Base-by-base conservation (phyloP, 1,140 invertebrate species). In the Bactericera cockerelli region DNA sequence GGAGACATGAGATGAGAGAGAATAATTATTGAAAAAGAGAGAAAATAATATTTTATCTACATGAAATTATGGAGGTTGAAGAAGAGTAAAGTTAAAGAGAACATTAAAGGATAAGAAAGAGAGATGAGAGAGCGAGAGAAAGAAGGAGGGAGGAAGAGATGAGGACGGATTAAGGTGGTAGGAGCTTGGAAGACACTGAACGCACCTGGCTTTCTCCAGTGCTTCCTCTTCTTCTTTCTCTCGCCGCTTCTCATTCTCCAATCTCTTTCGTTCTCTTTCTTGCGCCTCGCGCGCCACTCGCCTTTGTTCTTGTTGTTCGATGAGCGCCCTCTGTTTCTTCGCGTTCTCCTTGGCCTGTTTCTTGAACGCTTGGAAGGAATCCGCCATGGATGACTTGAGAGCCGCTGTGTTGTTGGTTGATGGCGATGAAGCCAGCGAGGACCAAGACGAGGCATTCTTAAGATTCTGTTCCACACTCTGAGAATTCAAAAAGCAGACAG, bases 331-430 rank as follows among this genome's bases (percentile, higher is more conserved):
- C 77, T 93, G 87, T 67, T 89, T 79, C 73, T 95, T 89, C 60
- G 85, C 83, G 70, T 96, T 94, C 72, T 96, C 91, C 72, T 91
- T 90, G 8, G 93, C 93, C 76, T 94, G 86, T 69, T 93, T 94
- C 69, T 90, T 90, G 71, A 96, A 98, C 63, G 84, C 83, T 74
- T 89, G 77, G 66, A 84, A 87, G 62, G 78, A 77, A 65, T 69
- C 67, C 16, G 82, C 72, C 63, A 75, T 67, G 55, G 65, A 61
- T 21, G 65, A 65, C 55, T 65, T 67, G 14, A 65, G 39, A 39
- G 66, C 57, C 36, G 70, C 65, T 22, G 65, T 63, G 24, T 63
- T 66, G 22, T 63, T 49, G 16, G 65, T 61, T 67, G 86, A 84
- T 49, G 81, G 82, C 36, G 84, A 82, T 70, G 87, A 86, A 0